Percentiles rank a stretch among this genome's conserved stretches.
Conservation (phyloP, 2,888 invertebrate species). For the Drosophila subquinaria region DNA sequence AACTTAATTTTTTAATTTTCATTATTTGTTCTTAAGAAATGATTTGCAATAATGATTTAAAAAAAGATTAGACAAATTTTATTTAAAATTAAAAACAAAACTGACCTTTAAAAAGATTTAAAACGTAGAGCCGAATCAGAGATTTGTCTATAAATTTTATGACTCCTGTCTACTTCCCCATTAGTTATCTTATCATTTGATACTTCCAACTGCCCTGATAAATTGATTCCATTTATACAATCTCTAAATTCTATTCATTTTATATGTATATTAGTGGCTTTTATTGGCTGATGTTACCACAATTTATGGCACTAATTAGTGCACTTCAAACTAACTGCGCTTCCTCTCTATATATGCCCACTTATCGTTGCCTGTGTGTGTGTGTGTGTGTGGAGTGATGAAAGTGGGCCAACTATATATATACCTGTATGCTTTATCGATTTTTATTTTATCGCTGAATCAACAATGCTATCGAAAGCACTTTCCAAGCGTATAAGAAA, state of each 20-base stretch:
- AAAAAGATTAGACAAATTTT: too few relatives aligned
- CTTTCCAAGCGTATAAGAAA: constrained; percentile 26
- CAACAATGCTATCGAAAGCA: constrained; percentile 46
- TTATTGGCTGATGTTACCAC: constrained; percentile 8
- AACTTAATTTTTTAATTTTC: too few relatives aligned
- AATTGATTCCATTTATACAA: not conserved
- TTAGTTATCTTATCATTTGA: constrained; percentile 9
- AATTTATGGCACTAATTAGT: constrained; percentile 53
- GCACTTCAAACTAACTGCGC: constrained; percentile 30
- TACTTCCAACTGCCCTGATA: not conserved
- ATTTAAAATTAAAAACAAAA: not conserved
- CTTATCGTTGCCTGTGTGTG: constrained; percentile 20
- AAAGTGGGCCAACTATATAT: constrained; percentile 44
- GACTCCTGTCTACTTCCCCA: constrained; percentile 1
- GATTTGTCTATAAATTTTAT: not conserved
- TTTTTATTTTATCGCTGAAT: constrained; percentile 47
- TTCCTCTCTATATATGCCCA: constrained; percentile 8
- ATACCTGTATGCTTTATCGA: constrained; percentile 45
- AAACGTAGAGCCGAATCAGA: not conserved
- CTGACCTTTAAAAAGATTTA: constrained; percentile 13
- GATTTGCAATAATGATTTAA: too few relatives aligned
- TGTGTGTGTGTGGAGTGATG: not conserved
- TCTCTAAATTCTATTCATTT: not conserved
- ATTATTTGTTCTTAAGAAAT: too few relatives aligned
- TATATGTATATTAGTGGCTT: constrained; percentile 4